Base-by-base conservation (phyloP, 2,797 vertebrate genomes). In the Xenops minutus region DNA sequence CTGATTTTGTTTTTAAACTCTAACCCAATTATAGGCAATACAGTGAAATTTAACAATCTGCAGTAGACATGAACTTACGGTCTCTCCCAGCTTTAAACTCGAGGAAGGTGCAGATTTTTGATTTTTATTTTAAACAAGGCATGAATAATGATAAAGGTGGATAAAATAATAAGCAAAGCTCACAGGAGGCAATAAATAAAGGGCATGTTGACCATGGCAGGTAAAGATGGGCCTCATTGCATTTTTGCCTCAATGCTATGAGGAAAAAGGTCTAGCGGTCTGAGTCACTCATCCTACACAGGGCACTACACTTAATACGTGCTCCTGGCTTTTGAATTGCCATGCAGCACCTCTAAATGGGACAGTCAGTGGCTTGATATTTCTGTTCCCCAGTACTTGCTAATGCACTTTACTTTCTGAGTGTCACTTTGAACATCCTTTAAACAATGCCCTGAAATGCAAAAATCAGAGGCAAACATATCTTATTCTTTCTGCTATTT, bases 151-250 rank as follows among this genome's bases (percentile, higher is more conserved):
- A 55, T 84, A 67, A 91, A 91, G 34, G 71, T 3, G 51, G 55
- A 63, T 69, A 92, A 94, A 96, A 59, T 11, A 88, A 85, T 48
- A 75, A 92, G 76, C 46, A 72, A 81, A 58, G 55, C 67, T 88
- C 44, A 56, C 7, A 69, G 59, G 52, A 92, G 55, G 44, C 29
- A 62, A 77, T n/a, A 86, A 89, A 92, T 58, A 92, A 89, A 79
- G 13, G 32, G 52, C 4, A 0, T 41, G 67, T 66, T 91, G 73
- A 81, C 43, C 55, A 44, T 22, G 62, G 59, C 55, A 86, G 62
- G 69, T 76, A 93, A 23, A 52, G 43, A 63, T 2, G 8, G 59
- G 71, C 34, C 59, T 78, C 59, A 24, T 1, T 73, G 54, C 46
- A 85, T 55, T 92, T 94, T 52, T 93, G 39, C 61, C 67, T 85